Base-by-base conservation (phyloP, 2,797 vertebrate genomes). In the Dryobates pubescens region DNA sequence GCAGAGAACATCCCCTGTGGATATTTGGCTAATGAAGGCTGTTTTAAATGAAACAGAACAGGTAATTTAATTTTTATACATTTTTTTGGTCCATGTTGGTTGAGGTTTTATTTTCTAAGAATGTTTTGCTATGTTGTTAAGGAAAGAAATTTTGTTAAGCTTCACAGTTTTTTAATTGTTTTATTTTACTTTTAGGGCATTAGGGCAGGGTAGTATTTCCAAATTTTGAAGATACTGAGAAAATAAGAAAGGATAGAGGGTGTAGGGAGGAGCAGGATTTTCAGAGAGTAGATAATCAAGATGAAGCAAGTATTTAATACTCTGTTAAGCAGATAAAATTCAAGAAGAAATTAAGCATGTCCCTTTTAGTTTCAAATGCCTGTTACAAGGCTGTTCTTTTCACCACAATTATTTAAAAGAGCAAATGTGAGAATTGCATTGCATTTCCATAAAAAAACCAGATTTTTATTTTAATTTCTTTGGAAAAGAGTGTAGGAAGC, bases 381-480 rank as follows among this genome's bases (percentile, higher is more conserved):
- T 54, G 15, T 85, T 85, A 36, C 74, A 76, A 64, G 19, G 7
- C 23, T 77, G 17, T 64, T 70, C 41, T 88, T 90, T 86, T 86
- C 38, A 76, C 38, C 0, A 1, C 5, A 36, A 34, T 75, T 89
- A 94, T 92, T 91, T 65, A 65, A 78, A 91, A 86, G n/a, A 95
- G 51, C 32, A 92, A 91, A 76, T 43, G 15, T 30, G 22, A 43
- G 43, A 89, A 86, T 75, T 92, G 14, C 26, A 72, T 72, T 19
- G 54, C 4, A 64, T 76, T 93, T 90, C 74, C 36, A 54, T 24
- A 19, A 24, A 64, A 84, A 88, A 36, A 36, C 34, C 58, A 88
- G 54, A 58, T 71, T 87, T 86, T 92, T 81, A 73, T 92, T 88
- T 89, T 92, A 0, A 9, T 74, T 88, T 89, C 9, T 91, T 86